Evolutionary conservation across 2,888 invertebrate genomes (phyloP), one percentile per base, ranked within the genome.

Genomic region (Dasysyrphus tricinctus): DNA sequence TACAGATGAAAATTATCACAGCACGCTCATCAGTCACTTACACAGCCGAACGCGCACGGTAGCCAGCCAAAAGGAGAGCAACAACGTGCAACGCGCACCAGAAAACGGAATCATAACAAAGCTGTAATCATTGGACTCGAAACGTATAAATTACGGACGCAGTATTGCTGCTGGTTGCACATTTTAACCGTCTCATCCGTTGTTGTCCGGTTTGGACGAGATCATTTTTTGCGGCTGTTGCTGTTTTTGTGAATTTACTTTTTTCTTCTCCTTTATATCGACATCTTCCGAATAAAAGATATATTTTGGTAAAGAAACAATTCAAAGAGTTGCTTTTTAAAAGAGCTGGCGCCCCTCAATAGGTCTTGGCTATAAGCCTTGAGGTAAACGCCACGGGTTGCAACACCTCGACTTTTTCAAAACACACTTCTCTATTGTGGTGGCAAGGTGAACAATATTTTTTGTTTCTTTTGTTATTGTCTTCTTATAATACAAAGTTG

Each of bases 401-500:
- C 73, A 80, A 77, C 57, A 75, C 75, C 61, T 32, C 29, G n/a
- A 51, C 6, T 72, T 73, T 73, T 72, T 51, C 37, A 57, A 29
- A 54, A 67, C 75, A 75, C 54, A 61, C 12, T 42, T 42, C 39
- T 59, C 59, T 59, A 24, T 42, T 51, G 63, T 70, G 70, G 73
- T 49, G 59, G 67, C 69, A 57, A 80, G 80, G 84, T 85, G 80
- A 85, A 85, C 69, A 77, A 61, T 80, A 70, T 77, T 49, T 49
- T 44, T 32, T 32, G 24, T 24, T 24, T 24, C 24, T 47, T 9
- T 24, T 56, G 14, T n/a, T 59, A 59, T 59, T 59, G 37, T 59
- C 12, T 59, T 39, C 14, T 19, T 39, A n/a, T n/a, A 61, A 24
- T 61, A 19, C 34, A 49, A 72, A 59, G 14, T 39, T 12, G 54